These are phyloP conservation scores for rabbit (Oryctolagus cuniculus) DNA, from an alignment of 2,113 vertebrate genomes.

Conservation along the genomic window DNA sequence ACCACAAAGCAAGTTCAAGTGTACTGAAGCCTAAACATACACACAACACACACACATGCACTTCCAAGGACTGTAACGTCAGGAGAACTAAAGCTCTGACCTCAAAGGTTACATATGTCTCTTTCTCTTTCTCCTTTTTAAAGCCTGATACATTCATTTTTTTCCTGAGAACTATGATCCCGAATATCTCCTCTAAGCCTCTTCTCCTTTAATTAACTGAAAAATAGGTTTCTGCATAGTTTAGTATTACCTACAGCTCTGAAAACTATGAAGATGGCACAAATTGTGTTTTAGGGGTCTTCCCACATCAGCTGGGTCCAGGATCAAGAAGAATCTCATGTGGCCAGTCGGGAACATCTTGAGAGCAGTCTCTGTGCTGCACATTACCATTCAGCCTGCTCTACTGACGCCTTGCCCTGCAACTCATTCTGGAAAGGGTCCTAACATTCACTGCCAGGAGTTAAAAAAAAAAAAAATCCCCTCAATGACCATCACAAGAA, in stretches of 20 bases:
- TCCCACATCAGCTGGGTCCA: background rate
- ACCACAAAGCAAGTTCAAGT: background rate
- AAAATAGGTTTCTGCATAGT: background rate
- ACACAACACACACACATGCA: background rate
- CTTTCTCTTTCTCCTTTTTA: background rate
- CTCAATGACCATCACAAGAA: background rate
- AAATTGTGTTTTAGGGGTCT: background rate
- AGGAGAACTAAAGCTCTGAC: background rate
- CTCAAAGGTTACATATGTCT: background rate
- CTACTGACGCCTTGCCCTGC: background rate
- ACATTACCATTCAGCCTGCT: rapidly evolving
- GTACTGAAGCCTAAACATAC: background rate
- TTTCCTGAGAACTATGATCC: background rate
- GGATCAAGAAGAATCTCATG: background rate
- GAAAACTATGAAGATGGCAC: background rate
- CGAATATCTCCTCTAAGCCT: background rate
- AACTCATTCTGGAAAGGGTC: background rate
- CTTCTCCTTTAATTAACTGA: background rate
- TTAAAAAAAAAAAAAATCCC: background rate
- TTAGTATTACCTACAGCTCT: background rate
- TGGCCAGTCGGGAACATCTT: background rate
- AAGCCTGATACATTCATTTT: background rate
- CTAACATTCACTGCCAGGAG: background rate
- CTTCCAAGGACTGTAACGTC: too few species aligned
- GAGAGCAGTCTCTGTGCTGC: background rate